A percentile compares a stretch with the other conserved stretches of the same genome.
phyloP scores from a whole-genome alignment of 2,113 vertebrate genomes.

The Rhegmatorhina hoffmannsi region DNA sequence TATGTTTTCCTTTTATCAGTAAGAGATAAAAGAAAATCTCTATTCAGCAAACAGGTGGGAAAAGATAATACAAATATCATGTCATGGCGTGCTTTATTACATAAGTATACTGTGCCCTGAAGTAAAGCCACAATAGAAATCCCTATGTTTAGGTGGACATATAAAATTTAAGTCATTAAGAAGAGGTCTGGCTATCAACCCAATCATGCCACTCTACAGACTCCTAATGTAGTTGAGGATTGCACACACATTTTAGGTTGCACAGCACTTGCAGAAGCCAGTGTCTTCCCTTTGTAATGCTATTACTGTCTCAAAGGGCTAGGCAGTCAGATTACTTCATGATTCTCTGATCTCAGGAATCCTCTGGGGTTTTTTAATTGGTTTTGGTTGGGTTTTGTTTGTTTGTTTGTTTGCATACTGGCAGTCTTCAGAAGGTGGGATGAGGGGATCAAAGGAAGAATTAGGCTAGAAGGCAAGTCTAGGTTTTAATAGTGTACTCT shows the following conservation, averaged over 20 bases:
- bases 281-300: not conserved
- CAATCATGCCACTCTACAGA: not conserved
- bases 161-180: not conserved
- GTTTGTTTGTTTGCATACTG: not conserved
- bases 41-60: not conserved
- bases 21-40: not conserved
- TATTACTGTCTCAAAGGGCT: not conserved
- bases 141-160: not conserved
- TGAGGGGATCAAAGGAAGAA: not conserved
- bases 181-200: not conserved
- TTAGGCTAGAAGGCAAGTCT: not conserved
- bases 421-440: not conserved
- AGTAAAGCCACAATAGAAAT: not conserved
- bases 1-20: not conserved
- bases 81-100: not conserved
- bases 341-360: not conserved
- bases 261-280: not conserved
- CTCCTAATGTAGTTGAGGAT: not conserved
- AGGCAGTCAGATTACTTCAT: not conserved
- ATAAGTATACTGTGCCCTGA: not conserved
- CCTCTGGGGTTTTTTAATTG: not conserved
- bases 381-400: too few species aligned
- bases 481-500: not conserved
- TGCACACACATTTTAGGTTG: not conserved
- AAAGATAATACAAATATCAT: not conserved